Conservation (phyloP, 2,113 vertebrate species). For the Puma concolor region DNA sequence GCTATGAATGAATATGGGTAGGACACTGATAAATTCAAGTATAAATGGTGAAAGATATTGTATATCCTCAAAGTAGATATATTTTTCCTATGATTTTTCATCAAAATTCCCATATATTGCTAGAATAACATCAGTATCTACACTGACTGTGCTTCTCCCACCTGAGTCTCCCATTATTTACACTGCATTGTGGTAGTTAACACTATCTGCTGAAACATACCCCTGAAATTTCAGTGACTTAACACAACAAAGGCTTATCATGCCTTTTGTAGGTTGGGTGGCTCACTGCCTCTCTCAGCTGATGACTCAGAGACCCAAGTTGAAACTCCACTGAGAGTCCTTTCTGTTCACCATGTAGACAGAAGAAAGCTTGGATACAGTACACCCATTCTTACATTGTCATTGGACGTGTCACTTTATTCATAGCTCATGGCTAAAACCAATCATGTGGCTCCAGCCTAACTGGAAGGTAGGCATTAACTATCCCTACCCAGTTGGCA, state of each 20-base stretch:
- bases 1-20: background rate
- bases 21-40: background rate
- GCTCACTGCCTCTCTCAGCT: background rate
- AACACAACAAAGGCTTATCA: background rate
- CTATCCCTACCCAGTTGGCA: background rate
- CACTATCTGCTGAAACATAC: background rate
- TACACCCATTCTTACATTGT: background rate
- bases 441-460: background rate
- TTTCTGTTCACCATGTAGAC: background rate
- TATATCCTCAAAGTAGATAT: background rate
- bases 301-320: background rate
- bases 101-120: background rate
- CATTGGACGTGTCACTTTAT: background rate
- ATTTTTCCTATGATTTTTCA: conserved; percentile 17
- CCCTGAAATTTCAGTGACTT: too few relatives aligned
- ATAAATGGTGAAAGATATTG: background rate
- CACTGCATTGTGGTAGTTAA: background rate
- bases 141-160: background rate
- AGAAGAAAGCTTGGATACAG: background rate
- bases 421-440: background rate
- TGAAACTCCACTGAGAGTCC: background rate
- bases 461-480: background rate
- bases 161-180: background rate
- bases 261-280: background rate
- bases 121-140: background rate